Conservation (phyloP, 2,797 vertebrate species). For the Squalus acanthias region DNA sequence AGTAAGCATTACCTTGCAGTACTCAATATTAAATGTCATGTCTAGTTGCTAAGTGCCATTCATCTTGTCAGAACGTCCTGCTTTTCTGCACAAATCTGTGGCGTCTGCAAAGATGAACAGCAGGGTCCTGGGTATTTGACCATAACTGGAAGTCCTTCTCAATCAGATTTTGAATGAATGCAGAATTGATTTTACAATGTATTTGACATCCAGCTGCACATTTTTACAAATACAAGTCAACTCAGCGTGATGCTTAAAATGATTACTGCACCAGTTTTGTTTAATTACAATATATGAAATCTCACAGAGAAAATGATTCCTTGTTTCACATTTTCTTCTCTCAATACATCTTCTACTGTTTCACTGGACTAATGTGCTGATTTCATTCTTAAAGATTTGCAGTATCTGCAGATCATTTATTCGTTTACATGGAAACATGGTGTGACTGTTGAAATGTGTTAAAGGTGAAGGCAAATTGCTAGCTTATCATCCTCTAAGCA, state of each 20-base stretch:
- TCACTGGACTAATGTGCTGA: background rate
- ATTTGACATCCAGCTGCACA: background rate
- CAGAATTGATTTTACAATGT: background rate
- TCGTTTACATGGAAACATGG: background rate
- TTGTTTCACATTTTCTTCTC: background rate
- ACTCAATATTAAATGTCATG: background rate
- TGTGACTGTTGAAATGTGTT: slow-evolving; percentile 17
- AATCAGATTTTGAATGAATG: background rate
- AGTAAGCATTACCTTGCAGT: background rate
- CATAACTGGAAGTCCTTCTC: background rate
- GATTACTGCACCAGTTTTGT: background rate
- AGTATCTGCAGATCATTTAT: background rate
- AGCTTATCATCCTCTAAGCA: background rate
- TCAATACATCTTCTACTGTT: background rate
- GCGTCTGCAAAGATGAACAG: background rate
- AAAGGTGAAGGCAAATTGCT: background rate
- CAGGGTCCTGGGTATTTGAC: background rate
- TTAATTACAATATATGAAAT: background rate
- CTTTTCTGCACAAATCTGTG: background rate
- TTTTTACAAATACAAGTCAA: background rate
- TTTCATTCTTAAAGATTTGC: background rate
- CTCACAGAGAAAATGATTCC: background rate
- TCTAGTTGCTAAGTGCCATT: background rate
- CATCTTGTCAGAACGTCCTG: background rate
- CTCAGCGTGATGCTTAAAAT: background rate